Evolutionary conservation across 1,140 invertebrate species (phyloP).

Genomic region (Nixonia krombeini): DNA sequence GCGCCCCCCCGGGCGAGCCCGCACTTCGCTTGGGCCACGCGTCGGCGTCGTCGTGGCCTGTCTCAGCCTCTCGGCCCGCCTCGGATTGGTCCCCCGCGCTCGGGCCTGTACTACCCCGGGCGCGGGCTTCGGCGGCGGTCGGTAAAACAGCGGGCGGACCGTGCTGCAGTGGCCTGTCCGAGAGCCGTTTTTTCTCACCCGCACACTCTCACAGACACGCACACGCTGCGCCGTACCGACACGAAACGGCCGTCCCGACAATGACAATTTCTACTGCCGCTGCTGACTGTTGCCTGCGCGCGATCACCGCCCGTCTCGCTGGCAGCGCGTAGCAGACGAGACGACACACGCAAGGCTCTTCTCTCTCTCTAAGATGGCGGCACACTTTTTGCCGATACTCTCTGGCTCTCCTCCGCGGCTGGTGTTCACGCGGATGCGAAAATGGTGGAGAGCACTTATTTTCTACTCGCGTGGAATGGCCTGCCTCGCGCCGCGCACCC

Average conservation of each 20-base stretch:
- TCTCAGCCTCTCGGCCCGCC: too few species aligned
- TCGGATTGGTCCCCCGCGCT: too few species aligned
- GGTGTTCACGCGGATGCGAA: constrained; percentile 58
- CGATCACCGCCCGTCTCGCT: constrained; percentile 16
- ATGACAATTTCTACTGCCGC: too few species aligned
- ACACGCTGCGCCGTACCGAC: constrained; percentile 3
- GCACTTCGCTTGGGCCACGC: too few species aligned
- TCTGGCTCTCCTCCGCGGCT: constrained; percentile 19
- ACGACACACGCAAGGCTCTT: constrained; percentile 22
- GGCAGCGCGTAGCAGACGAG: constrained; percentile 22
- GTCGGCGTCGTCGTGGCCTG: too few species aligned
- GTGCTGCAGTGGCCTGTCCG: too few species aligned
- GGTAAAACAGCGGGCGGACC: too few species aligned
- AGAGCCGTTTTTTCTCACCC: too few species aligned
- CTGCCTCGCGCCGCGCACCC: constrained; percentile 39
- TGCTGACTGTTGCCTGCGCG: constrained; percentile 27
- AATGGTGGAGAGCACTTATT: constrained; percentile 34
- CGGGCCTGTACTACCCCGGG: too few species aligned
- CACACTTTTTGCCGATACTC: too few species aligned
- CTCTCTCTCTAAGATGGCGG: constrained; percentile 66
- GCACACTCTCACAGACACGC: constrained; percentile 13
- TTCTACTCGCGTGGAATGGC: constrained; percentile 28
- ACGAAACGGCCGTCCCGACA: constrained; percentile 4
- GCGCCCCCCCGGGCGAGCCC: too few species aligned
- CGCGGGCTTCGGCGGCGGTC: too few species aligned